A percentile compares a stretch with the other conserved stretches of the same genome.
Conservation (phyloP, 2,113 vertebrate species). For the Coptodon rendalli region DNA sequence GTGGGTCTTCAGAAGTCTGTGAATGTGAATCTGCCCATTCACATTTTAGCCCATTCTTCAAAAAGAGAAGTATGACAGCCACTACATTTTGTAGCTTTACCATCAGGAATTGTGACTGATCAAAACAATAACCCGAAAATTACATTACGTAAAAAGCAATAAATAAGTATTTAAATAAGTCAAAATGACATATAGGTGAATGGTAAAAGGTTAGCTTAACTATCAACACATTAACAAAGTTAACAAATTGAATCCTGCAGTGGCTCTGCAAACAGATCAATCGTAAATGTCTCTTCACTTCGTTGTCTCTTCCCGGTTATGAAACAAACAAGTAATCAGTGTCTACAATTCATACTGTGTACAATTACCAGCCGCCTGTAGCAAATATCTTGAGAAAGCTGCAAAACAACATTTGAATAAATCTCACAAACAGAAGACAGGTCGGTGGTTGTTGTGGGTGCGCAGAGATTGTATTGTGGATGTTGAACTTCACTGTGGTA, state of each 20-base stretch:
- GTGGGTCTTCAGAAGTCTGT: background rate
- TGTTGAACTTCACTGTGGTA: constrained; percentile 39
- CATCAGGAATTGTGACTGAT: background rate
- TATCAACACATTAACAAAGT: background rate
- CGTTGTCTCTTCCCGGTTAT: constrained; percentile 26
- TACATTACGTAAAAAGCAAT: background rate
- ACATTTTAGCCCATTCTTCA: background rate
- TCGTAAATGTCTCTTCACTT: constrained; percentile 56
- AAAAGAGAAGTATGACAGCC: background rate
- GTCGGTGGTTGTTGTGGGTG: constrained; percentile 3
- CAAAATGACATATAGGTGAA: background rate
- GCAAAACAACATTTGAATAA: constrained; percentile 39
- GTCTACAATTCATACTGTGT: constrained; percentile 21
- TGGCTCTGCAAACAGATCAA: constrained; percentile 52
- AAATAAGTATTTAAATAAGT: background rate
- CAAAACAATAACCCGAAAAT: background rate
- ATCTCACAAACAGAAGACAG: constrained; percentile 22
- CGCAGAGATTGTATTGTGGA: constrained; percentile 10
- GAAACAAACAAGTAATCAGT: constrained; percentile 60
- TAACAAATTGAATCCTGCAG: constrained; percentile 21
- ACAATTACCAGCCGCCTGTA: constrained; percentile 21
- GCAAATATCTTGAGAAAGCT: constrained; percentile 31
- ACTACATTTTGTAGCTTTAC: background rate
- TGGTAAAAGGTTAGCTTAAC: background rate
- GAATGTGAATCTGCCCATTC: background rate